phyloP scores from a whole-genome alignment of 2,113 vertebrate genomes.

The Leptobrachium leishanense region DNA sequence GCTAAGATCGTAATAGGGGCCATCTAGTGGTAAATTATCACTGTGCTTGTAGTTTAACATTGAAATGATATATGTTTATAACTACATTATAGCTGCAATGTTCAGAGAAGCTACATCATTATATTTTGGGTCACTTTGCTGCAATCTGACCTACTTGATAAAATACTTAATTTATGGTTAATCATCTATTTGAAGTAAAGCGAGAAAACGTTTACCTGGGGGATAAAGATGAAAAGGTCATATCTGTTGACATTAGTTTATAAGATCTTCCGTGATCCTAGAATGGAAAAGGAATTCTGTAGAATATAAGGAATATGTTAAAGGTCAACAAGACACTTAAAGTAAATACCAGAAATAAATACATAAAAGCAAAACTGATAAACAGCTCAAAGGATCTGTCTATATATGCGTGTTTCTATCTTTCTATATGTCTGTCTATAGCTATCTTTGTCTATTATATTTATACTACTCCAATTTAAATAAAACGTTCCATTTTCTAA shows the following conservation, averaged over 20 bases:
- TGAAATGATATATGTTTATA: background rate
- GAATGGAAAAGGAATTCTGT: background rate
- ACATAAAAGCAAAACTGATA: background rate
- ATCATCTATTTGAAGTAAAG: background rate
- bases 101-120: background rate
- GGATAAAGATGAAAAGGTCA: constrained; percentile 32
- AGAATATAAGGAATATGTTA: constrained; percentile 21
- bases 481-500: too few relatives aligned
- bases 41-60: too few relatives aligned
- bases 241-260: background rate
- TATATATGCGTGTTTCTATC: too few relatives aligned
- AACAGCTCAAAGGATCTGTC: too few relatives aligned
- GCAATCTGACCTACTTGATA: background rate
- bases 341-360: background rate
- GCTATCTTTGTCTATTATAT: too few relatives aligned
- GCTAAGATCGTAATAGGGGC: too few relatives aligned
- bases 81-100: background rate
- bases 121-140: background rate
- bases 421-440: too few relatives aligned
- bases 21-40: too few relatives aligned
- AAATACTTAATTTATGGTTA: background rate
- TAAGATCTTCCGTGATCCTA: background rate
- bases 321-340: constrained; percentile 36
- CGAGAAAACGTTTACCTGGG: background rate
- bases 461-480: too few relatives aligned